These are phyloP conservation scores for Torymus tubicola DNA, from an alignment of 2,888 invertebrate species.

Conservation along the genomic window DNA sequence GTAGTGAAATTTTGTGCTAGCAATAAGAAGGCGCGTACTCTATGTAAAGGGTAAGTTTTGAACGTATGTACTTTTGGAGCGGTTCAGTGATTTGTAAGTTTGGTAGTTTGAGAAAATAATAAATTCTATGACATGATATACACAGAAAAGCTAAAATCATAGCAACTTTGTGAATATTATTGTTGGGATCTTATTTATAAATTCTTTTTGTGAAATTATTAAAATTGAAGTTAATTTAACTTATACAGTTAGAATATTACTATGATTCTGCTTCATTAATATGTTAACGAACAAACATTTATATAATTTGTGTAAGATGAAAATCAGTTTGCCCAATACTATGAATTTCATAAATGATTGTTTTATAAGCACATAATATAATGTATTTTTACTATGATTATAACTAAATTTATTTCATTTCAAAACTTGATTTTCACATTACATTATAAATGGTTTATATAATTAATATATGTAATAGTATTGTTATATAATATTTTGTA, in stretches of 20 bases:
- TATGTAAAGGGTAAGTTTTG: conserved; percentile 33
- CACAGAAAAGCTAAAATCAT: neutral
- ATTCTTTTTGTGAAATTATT: no score
- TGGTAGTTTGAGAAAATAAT: conserved; percentile 54
- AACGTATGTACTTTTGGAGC: conserved; percentile 51
- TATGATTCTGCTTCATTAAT: neutral
- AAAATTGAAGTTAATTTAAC: no score
- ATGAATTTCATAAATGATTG: neutral
- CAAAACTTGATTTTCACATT: conserved; percentile 7
- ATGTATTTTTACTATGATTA: no score
- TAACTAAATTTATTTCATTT: no score
- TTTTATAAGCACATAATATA: no score
- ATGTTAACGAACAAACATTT: conserved; percentile 24
- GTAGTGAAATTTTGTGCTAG: conserved; percentile 49
- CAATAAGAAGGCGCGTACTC: conserved; percentile 35
- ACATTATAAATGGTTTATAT: conserved; percentile 1
- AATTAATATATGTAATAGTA: conserved; percentile 6
- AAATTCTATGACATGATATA: conserved; percentile 44
- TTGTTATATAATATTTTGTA: no score
- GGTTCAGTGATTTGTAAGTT: conserved; percentile 51
- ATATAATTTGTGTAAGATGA: conserved; percentile 21
- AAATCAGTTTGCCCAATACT: neutral
- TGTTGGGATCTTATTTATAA: no score
- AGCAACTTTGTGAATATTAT: neutral
- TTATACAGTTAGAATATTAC: neutral